Base-by-base conservation (phyloP, 2,113 vertebrate species). In the Pelodiscus sinensis region DNA sequence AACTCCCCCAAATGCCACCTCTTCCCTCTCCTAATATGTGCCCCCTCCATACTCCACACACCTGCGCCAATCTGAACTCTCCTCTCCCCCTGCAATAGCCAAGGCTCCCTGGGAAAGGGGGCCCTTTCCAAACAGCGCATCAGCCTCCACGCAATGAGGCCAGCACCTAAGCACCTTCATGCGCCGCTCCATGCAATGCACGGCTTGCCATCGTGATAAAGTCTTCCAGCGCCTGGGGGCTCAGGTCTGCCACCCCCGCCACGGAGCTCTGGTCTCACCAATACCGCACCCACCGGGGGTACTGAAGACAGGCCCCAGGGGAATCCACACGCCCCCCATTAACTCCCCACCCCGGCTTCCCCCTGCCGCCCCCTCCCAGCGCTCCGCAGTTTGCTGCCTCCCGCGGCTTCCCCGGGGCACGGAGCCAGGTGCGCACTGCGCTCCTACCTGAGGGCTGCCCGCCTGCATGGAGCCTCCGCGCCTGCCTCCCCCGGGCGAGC, bases 401-500 rank as follows among this genome's bases (percentile, higher is more conserved):
- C 13, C 62, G 7, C 25, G 11, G 25, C 58, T 24, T 29, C 60
- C 62, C 62, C 24, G 35, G 75, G 7, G 19, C 68, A 9, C 25
- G 27, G 4, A 21, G 51, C 13, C 54, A 8, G 88, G 89, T 83
- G 86, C 81, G 89, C 81, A 89, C 73, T 38, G 35, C 58, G 62
- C 65, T 73, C 93, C 93, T 95, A 97, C 97, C 96, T 96, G 97
- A 79, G 91, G 93, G 96, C 93, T 92, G 94, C 93, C 90, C 88
- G 94, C 95, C 93, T 94, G 96, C 96, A 90, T 79, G 91, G 94
- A 92, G 82, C 90, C 85, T 52, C 94, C 87, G 92, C 60, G 83
- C 90, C 85, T 35, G 31, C 65, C 68, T 79, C 35, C 56, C 56
- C 87, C 15, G 22, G 58, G 52, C 54, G 8, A 65, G 25, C 55